Evolutionary conservation across 2,888 invertebrate genomes (phyloP).

Genomic region (Ophion ellenae): DNA sequence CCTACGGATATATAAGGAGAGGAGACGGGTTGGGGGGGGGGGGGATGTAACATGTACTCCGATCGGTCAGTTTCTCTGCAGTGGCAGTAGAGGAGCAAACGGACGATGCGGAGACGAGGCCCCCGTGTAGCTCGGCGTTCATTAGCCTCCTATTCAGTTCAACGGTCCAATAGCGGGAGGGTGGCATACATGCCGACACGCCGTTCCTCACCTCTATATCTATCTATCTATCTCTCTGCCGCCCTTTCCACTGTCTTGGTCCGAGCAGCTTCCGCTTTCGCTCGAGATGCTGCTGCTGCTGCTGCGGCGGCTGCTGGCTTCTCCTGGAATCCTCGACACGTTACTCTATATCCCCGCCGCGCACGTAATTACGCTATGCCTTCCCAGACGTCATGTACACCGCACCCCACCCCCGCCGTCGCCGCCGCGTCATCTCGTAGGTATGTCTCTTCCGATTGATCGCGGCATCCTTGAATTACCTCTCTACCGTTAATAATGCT

Average conservation of each 20-base stretch:
- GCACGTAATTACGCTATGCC: constrained; percentile 79
- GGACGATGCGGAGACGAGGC: constrained; percentile 76
- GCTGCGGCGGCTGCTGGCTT: constrained; percentile 44
- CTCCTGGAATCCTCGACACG: constrained; percentile 81
- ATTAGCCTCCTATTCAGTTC: constrained; percentile 83
- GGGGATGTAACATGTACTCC: constrained; percentile 39
- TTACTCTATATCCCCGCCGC: constrained; percentile 76
- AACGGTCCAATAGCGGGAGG: constrained; percentile 80
- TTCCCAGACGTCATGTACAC: constrained; percentile 71
- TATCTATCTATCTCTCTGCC: constrained; percentile 35
- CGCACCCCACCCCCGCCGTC: constrained; percentile 7
- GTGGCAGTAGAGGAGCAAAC: constrained; percentile 66
- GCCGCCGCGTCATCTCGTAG: constrained; percentile 2
- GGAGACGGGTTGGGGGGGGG: background rate
- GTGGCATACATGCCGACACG: constrained; percentile 73
- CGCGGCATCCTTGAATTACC: constrained; percentile 34
- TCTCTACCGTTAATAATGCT: background rate
- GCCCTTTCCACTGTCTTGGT: constrained; percentile 29
- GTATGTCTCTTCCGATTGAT: constrained; percentile 23
- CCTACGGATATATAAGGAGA: background rate
- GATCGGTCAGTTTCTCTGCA: constrained; percentile 58
- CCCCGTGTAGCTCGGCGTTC: constrained; percentile 78
- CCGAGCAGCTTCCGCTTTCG: constrained; percentile 48
- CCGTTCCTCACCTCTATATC: constrained; percentile 53
- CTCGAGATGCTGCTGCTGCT: constrained; percentile 30